A percentile compares a stretch with the other conserved stretches of the same genome.
Conservation (phyloP, 2,888 invertebrate species). For the Dasysyrphus albostriatus region DNA sequence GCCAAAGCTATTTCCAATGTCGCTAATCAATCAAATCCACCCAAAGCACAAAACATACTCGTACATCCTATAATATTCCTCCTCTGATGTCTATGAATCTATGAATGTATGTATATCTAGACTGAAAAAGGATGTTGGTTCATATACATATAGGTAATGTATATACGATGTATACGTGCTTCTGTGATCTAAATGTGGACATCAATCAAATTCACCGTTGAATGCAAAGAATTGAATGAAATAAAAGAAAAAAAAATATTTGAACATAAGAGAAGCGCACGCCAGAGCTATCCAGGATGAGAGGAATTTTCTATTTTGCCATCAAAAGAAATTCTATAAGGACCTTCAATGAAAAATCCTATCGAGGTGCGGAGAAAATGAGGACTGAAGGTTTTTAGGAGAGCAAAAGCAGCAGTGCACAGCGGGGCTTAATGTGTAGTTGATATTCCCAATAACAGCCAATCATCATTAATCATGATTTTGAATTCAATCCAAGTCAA, state of each 20-base stretch:
- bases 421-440: conserved; percentile 67
- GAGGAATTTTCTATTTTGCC: conserved; percentile 59
- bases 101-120: not conserved
- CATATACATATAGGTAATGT: conserved; percentile 6
- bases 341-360: conserved; percentile 27
- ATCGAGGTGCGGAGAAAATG: not conserved
- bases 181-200: conserved; percentile 71
- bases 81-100: conserved; percentile 45
- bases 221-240: conserved; percentile 59
- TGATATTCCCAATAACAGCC: conserved; percentile 75
- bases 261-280: conserved; percentile 43
- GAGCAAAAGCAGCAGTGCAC: conserved; percentile 37
- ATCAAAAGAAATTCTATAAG: conserved; percentile 58
- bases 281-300: conserved; percentile 43
- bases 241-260: not conserved
- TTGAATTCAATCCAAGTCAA: conserved; percentile 70
- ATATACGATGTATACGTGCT: conserved; percentile 46
- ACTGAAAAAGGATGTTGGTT: conserved; percentile 31
- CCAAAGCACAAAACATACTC: conserved; percentile 43
- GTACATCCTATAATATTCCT: conserved; percentile 40
- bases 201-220: conserved; percentile 74
- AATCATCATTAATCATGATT: conserved; percentile 76
- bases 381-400: conserved; percentile 1
- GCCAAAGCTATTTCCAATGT: conserved; percentile 74
- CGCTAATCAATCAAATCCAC: conserved; percentile 73